Conservation (phyloP, 2,113 vertebrate species). For the Ornithorhynchus anatinus region DNA sequence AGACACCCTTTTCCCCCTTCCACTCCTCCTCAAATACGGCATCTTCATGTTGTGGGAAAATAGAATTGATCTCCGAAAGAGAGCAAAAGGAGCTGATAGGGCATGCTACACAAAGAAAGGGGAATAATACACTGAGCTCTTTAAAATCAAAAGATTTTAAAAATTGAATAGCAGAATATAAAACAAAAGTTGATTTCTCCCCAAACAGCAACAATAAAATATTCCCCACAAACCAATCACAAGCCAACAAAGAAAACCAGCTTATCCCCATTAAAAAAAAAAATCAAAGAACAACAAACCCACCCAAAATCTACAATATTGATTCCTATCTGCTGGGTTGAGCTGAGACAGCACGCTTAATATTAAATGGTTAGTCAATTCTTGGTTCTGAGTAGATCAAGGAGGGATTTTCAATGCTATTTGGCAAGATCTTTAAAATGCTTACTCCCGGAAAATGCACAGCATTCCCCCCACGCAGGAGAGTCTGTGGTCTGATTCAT, state of each 20-base stretch:
- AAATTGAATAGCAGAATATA: neutral
- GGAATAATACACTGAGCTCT: neutral
- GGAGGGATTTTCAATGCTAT: slow-evolving; percentile 73
- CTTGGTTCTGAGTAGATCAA: slow-evolving; percentile 73
- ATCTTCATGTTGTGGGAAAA: neutral
- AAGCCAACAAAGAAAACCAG: no score
- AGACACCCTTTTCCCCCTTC: neutral
- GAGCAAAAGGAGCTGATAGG: neutral
- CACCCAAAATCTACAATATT: slow-evolving; percentile 50
- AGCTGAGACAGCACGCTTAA: slow-evolving; percentile 60
- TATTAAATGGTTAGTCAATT: slow-evolving; percentile 70
- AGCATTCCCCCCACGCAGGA: neutral
- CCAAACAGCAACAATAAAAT: slow-evolving; percentile 4
- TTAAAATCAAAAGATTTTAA: neutral
- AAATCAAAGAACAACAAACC: neutral
- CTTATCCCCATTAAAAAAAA: no score
- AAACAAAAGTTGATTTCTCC: neutral
- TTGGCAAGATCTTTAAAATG: slow-evolving; percentile 70
- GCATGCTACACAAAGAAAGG: neutral
- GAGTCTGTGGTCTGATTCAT: neutral
- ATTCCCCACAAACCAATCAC: neutral
- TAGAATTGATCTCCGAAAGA: neutral
- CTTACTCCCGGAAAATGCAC: neutral
- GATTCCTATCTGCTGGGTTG: slow-evolving; percentile 69
- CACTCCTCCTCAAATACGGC: neutral